phyloP scores from a whole-genome alignment of 2,888 invertebrate species.

The Tridacna crocea region DNA sequence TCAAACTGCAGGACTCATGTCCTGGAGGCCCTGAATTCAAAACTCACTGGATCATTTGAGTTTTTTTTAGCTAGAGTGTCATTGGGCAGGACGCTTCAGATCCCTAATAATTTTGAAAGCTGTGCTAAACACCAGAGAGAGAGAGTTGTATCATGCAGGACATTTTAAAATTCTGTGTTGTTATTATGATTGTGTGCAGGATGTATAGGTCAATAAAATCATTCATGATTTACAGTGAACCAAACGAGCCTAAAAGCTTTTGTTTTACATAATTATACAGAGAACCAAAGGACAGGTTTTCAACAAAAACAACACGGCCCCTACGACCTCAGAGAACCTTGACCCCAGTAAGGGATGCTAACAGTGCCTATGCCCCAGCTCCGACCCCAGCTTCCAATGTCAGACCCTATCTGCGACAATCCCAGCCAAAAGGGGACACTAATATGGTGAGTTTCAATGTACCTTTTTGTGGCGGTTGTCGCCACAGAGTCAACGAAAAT shows the following conservation, averaged over 20 bases:
- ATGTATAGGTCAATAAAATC: too few species aligned
- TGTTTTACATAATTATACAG: slow-evolving; percentile 42
- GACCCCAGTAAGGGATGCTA: slow-evolving; percentile 66
- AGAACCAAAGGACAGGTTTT: slow-evolving; percentile 71
- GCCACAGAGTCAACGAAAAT: too few species aligned
- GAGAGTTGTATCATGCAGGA: too few species aligned
- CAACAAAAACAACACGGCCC: slow-evolving; percentile 72
- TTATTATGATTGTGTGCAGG: too few species aligned
- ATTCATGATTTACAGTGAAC: not conserved
- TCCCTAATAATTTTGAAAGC: too few species aligned
- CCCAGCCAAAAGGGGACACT: slow-evolving; percentile 20
- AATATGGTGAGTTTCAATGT: slow-evolving; percentile 2
- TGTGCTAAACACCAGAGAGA: too few species aligned
- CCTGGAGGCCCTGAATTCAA: too few species aligned
- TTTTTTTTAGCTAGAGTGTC: too few species aligned
- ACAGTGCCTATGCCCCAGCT: slow-evolving; percentile 73
- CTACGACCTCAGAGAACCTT: slow-evolving; percentile 62
- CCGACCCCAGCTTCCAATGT: slow-evolving; percentile 75
- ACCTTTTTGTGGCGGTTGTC: not conserved
- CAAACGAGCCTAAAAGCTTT: not conserved
- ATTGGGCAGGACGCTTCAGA: too few species aligned
- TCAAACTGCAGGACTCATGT: too few species aligned
- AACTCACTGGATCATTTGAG: too few species aligned
- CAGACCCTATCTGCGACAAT: slow-evolving; percentile 43
- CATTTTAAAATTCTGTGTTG: too few species aligned